A percentile compares a stretch with the other conserved stretches of the same genome.
Conservation (phyloP, 2,888 invertebrate genomes). For the Chrysolina haemoptera region DNA sequence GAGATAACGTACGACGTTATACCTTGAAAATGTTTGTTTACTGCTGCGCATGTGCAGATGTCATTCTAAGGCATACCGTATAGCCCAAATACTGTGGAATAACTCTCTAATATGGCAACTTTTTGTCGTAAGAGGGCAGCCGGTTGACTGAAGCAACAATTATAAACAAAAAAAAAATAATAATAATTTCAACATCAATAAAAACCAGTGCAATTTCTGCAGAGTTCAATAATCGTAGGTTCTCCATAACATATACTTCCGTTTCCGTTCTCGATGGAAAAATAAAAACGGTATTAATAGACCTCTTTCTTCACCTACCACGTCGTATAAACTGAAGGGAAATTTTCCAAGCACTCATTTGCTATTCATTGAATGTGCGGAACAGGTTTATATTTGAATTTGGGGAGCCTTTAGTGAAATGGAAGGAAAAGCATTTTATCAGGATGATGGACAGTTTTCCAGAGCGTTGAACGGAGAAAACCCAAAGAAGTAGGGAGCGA, state of each 20-base stretch:
- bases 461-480: constrained; percentile 20
- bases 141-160: no score
- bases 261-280: not conserved
- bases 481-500: constrained; percentile 34
- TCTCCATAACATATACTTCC: not conserved
- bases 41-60: no score
- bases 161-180: no score
- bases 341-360: constrained; percentile 41
- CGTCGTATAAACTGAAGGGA: constrained; percentile 13
- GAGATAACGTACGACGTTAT: no score
- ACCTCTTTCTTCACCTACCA: constrained; percentile 20
- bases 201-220: no score
- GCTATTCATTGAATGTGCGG: constrained; percentile 44
- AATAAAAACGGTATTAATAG: constrained; percentile 15
- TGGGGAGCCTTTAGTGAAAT: constrained; percentile 32
- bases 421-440: constrained; percentile 35
- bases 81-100: no score
- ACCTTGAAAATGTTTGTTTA: no score
- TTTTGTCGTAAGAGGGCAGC: no score
- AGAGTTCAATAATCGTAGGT: no score
- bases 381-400: constrained; percentile 40
- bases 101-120: no score
- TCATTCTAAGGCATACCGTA: no score
- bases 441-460: constrained; percentile 35
- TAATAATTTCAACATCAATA: no score